Base-by-base conservation (phyloP, 2,888 invertebrate genomes). In the Eilema sororculum region DNA sequence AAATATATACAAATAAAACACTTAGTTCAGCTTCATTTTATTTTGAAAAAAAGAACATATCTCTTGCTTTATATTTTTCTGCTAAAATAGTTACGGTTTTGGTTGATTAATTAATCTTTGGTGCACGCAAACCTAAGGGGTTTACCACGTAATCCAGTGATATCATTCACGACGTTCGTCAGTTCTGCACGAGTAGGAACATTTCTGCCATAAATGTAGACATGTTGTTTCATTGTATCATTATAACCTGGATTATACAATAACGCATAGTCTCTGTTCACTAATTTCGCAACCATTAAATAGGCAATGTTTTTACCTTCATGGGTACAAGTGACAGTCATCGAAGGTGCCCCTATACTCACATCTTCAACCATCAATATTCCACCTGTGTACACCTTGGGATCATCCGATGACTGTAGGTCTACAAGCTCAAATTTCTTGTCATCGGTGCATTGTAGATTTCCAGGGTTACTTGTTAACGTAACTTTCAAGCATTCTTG, bases 371-470 rank as follows among this genome's bases (percentile, higher is more conserved):
- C 63, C 13, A 13, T 0, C 22, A 41, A 25, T 4, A 63, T 3
- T 5, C 24, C 25, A 16, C 9, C 4, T 24, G 20, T 6, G 8
- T 16, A 16, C 6, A 25, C 25, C 2, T 9, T 24, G 5, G 20
- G 6, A 0, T 13, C 41, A 6, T 46, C 24, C 3, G 41, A 20
- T 1, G 16, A 12, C 9, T 24, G 33, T 4, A 8, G 8, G 8
- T 63, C 41, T 20, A 46, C 8, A 13, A 63, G 37, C 20, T 63
- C 63, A 63, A 41, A 63, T 20, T 63, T 63, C 13, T 4, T 24
- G 6, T 24, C 41, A 46, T 63, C 41, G 10, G 63, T 20, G 20
- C 63, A 63, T 12, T 46, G 24, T 2, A 41, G 16, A 25, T 0
- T 63, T 16, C 22, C 30, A 63, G 62, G 9, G 13, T 41, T 41